Conservation (phyloP, 2,113 vertebrate species). For the Labeo catla region DNA sequence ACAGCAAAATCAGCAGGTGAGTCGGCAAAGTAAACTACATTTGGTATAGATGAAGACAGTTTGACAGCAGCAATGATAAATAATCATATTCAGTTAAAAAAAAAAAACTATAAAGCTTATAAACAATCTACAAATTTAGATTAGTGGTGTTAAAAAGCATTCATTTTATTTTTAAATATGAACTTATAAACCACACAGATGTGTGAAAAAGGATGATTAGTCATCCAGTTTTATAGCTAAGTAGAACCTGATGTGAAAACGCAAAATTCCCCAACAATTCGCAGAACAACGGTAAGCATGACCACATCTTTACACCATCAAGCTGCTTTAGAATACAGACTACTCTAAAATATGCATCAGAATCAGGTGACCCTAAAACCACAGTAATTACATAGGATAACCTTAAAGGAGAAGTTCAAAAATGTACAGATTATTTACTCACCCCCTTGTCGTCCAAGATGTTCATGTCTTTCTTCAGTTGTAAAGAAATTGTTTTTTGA, state of each 20-base stretch:
- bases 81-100: not conserved
- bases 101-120: not conserved
- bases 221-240: not conserved
- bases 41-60: conserved; percentile 10
- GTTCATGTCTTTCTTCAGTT: no score
- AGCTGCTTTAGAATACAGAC: not conserved
- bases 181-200: not conserved
- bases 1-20: conserved; percentile 28
- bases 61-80: not conserved
- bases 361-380: not conserved
- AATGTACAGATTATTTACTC: no score
- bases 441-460: no score
- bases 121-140: no score
- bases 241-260: not conserved
- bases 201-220: not conserved
- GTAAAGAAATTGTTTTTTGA: not conserved
- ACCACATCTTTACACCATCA: no score
- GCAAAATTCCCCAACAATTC: not conserved
- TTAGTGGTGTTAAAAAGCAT: not conserved
- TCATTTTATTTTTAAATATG: not conserved
- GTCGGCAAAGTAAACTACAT: not conserved
- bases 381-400: not conserved
- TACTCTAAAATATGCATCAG: not conserved
- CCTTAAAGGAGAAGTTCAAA: no score
- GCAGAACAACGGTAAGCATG: no score